Evolutionary conservation across 2,888 invertebrate species (phyloP).

Genomic region (Galeopsomyia nigrocyanea): DNA sequence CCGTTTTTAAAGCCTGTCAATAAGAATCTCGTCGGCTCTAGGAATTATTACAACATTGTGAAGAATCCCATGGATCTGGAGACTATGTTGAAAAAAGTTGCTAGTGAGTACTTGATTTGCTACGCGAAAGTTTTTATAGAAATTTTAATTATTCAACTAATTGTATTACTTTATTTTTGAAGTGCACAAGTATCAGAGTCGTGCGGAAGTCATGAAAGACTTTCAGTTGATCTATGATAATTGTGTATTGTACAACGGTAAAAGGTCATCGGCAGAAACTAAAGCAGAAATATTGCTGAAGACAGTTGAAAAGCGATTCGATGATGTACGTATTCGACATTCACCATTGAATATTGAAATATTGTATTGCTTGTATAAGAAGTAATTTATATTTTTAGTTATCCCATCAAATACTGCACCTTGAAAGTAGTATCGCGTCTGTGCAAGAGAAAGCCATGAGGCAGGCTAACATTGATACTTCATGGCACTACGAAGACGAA

Average conservation of each 20-base stretch:
- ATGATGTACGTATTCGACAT: slow-evolving; percentile 73
- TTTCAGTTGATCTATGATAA: slow-evolving; percentile 90
- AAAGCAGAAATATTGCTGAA: slow-evolving; percentile 87
- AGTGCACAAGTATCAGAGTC: slow-evolving; percentile 92
- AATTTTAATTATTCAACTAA: too few species aligned
- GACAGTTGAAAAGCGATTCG: slow-evolving; percentile 79
- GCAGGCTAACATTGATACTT: too few species aligned
- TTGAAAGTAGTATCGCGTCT: too few species aligned
- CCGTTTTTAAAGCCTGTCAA: slow-evolving; percentile 98
- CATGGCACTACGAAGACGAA: too few species aligned
- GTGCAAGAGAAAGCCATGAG: too few species aligned
- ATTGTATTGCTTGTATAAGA: too few species aligned
- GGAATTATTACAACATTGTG: slow-evolving; percentile 94
- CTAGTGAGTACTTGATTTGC: slow-evolving; percentile 67
- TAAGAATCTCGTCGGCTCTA: slow-evolving; percentile 84
- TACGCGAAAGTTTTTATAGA: too few species aligned
- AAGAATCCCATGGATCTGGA: slow-evolving; percentile 96
- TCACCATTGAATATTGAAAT: too few species aligned
- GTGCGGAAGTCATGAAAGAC: slow-evolving; percentile 89
- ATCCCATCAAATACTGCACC: too few species aligned
- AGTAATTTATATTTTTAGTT: too few species aligned
- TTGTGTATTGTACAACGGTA: slow-evolving; percentile 92
- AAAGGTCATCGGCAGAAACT: slow-evolving; percentile 86
- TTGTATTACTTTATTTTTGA: too few species aligned
- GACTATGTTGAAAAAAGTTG: slow-evolving; percentile 87